phyloP scores from a whole-genome alignment of 2,888 invertebrate genomes.

The Rotaria socialis region DNA sequence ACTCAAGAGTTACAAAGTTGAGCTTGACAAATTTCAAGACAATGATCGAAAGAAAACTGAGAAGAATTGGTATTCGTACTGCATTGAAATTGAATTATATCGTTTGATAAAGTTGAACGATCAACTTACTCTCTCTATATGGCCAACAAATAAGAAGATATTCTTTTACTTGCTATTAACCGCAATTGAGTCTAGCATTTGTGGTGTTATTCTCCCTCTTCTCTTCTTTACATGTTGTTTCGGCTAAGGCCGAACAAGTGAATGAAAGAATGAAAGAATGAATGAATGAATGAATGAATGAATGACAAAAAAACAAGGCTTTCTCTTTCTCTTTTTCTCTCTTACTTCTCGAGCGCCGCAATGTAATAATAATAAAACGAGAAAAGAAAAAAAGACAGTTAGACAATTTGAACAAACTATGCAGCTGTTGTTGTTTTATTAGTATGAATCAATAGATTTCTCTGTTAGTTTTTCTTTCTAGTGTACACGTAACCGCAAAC shows the following conservation, averaged over 20 bases:
- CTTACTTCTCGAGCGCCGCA: background rate
- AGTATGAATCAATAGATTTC: background rate
- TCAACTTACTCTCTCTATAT: background rate
- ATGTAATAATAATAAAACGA: slow-evolving; percentile 1
- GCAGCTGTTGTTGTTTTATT: slow-evolving; percentile 21
- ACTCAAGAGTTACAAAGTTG: background rate
- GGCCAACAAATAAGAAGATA: background rate
- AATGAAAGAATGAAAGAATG: background rate
- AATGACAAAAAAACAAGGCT: slow-evolving; percentile 21
- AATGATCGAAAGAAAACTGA: background rate
- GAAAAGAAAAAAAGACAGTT: background rate
- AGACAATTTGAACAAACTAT: background rate
- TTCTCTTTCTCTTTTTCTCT: background rate
- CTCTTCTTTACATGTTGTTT: background rate
- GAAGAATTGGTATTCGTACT: background rate
- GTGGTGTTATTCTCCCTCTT: background rate
- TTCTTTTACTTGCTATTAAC: background rate
- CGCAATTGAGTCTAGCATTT: background rate
- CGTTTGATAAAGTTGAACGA: background rate
- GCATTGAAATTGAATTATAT: background rate
- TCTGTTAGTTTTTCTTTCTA: background rate
- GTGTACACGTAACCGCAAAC: background rate
- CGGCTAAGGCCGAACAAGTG: slow-evolving; percentile 12
- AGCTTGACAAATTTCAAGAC: background rate
- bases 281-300: slow-evolving; percentile 14